Evolutionary conservation across 2,888 invertebrate species (phyloP).

Genomic region (Platynereis dumerilii): DNA sequence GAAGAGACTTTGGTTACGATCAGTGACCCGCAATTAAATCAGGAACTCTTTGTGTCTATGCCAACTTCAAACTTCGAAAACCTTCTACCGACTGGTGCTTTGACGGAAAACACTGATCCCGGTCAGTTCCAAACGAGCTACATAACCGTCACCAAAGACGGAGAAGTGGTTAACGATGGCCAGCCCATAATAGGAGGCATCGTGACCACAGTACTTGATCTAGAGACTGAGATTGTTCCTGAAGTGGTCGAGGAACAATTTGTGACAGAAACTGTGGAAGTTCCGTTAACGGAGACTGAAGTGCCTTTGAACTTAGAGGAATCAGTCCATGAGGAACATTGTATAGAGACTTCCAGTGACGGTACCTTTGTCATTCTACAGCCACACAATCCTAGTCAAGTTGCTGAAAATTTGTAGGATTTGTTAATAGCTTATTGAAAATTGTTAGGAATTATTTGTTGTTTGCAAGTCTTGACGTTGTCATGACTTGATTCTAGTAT

Average conservation of each 20-base stretch:
- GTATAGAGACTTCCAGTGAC: too few relatives aligned
- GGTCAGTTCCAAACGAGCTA: not conserved
- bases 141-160: constrained; percentile 9
- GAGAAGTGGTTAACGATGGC: too few relatives aligned
- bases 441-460: too few relatives aligned
- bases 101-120: not conserved
- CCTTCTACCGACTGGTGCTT: constrained; percentile 12
- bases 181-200: not conserved
- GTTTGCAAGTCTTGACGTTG: too few relatives aligned
- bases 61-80: constrained; percentile 19
- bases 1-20: constrained; percentile 17
- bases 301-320: not conserved
- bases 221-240: not conserved
- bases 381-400: too few relatives aligned
- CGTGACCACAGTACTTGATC: not conserved
- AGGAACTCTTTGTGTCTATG: constrained; percentile 21
- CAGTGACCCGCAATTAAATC: constrained; percentile 22
- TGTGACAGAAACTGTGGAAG: constrained; percentile 23
- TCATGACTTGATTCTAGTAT: too few relatives aligned
- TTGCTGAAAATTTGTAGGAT: too few relatives aligned
- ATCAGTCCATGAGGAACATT: too few relatives aligned
- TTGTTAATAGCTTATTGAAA: too few relatives aligned
- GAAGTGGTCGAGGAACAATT: not conserved
- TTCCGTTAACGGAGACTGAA: constrained; percentile 13
- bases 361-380: too few relatives aligned